Base-by-base conservation (phyloP, 2,113 vertebrate species). In the Tinamus guttatus region DNA sequence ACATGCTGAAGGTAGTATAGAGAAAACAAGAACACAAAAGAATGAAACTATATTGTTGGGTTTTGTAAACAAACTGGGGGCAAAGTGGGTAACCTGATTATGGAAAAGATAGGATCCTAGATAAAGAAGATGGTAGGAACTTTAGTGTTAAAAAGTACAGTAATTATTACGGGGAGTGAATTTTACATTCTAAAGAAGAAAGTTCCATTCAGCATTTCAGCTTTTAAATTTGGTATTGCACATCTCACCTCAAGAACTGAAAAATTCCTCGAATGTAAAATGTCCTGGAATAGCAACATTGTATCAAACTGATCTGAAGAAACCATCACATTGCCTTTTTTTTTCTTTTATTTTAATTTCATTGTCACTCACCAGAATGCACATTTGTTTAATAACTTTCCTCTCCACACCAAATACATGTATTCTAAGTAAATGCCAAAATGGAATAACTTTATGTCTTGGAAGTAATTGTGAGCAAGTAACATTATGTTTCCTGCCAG, bases 391-490 rank as follows among this genome's bases (percentile, higher is more conserved):
- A 74, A 51, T 40, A 54, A 32, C 67, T 74, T 82, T 28, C 78
- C 36, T 41, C 74, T 22, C 58, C 73, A 14, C 38, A 68, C 45
- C 32, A 76, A 95, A 87, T 81, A n/a, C 32, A 17, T 74, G 16
- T 34, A 74, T 82, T 67, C 2, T 3, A 68, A 82, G 51, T 32
- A 93, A 88, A 90, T 22, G 40, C 75, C 64, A 41, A 27, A 87
- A 85, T 34, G 60, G 60, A 89, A 80, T 87, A 89, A 38, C 49
- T 68, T 84, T 52, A 43, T 80, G 13, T 47, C 38, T 43, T 60
- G 86, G 87, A 93, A 94, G 81, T 82, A 90, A 74, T 88, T 80
- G 38, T 51, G 60, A 60, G 59, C 45, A 82, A 80, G 28, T 80
- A 36, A 36, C 41, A 13, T 63, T 89, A 75, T 43, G 25, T 45